Conservation (phyloP, 2,888 invertebrate species). For the Orthosia incerta region DNA sequence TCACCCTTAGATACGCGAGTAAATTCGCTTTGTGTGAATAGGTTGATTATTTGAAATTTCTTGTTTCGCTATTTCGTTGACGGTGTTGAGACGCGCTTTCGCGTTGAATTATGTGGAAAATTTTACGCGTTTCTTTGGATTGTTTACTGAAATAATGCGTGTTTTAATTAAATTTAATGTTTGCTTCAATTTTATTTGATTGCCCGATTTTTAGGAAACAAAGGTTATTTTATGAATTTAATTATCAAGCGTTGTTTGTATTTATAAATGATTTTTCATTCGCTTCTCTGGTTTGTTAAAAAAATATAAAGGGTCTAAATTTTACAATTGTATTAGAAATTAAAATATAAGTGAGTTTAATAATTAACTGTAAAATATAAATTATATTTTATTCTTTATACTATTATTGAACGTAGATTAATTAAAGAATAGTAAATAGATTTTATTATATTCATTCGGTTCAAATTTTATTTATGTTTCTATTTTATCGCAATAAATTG, state of each 20-base stretch:
- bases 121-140: slow-evolving; percentile 56
- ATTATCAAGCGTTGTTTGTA: not conserved
- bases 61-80: slow-evolving; percentile 76
- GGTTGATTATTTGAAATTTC: slow-evolving; percentile 89
- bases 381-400: not conserved
- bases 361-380: not conserved
- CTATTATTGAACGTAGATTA: too few relatives aligned
- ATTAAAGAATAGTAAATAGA: too few relatives aligned
- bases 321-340: not conserved
- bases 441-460: too few relatives aligned
- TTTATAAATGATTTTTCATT: not conserved
- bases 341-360: too few relatives aligned
- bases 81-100: slow-evolving; percentile 67
- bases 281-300: not conserved
- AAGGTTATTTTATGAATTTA: not conserved
- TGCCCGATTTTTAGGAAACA: not conserved
- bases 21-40: slow-evolving; percentile 87
- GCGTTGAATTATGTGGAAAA: slow-evolving; percentile 65
- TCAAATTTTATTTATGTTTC: not conserved
- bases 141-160: not conserved
- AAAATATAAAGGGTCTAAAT: not conserved
- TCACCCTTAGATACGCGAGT: slow-evolving; percentile 88
- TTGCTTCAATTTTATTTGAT: not conserved
- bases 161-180: not conserved
- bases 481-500: slow-evolving; percentile 2